A percentile compares a stretch with the other conserved stretches of the same genome.
phyloP scores from a whole-genome alignment of 2,888 invertebrate species.

The Sericinus montela region DNA sequence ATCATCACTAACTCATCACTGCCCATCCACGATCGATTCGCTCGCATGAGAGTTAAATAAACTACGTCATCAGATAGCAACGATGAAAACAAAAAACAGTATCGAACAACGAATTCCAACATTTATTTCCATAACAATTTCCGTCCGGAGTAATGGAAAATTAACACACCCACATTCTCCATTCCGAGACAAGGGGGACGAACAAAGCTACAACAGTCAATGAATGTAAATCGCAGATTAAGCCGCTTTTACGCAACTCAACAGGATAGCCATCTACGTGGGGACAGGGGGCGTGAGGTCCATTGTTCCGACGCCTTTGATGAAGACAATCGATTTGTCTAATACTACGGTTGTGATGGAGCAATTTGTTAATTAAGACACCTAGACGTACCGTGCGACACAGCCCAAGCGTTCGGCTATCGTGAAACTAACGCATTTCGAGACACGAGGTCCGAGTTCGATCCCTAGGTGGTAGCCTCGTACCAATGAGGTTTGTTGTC shows the following conservation, averaged over 20 bases:
- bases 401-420: too few relatives aligned
- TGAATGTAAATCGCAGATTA: conserved; percentile 3
- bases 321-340: not conserved
- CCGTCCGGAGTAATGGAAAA: not conserved
- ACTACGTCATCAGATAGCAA: too few relatives aligned
- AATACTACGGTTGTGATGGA: too few relatives aligned
- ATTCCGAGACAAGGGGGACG: not conserved
- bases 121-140: not conserved
- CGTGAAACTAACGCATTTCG: too few relatives aligned
- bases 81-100: not conserved
- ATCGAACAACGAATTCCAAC: not conserved
- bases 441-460: too few relatives aligned
- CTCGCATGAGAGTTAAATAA: too few relatives aligned
- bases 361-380: too few relatives aligned
- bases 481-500: too few relatives aligned
- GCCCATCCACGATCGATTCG: too few relatives aligned
- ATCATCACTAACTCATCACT: too few relatives aligned
- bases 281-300: not conserved
- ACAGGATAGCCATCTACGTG: conserved; percentile 1
- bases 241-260: not conserved
- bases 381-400: too few relatives aligned
- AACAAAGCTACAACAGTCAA: not conserved
- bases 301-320: not conserved
- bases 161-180: not conserved
- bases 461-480: too few relatives aligned